Conservation (phyloP, 2,113 vertebrate genomes). For the Tetrax tetrax region DNA sequence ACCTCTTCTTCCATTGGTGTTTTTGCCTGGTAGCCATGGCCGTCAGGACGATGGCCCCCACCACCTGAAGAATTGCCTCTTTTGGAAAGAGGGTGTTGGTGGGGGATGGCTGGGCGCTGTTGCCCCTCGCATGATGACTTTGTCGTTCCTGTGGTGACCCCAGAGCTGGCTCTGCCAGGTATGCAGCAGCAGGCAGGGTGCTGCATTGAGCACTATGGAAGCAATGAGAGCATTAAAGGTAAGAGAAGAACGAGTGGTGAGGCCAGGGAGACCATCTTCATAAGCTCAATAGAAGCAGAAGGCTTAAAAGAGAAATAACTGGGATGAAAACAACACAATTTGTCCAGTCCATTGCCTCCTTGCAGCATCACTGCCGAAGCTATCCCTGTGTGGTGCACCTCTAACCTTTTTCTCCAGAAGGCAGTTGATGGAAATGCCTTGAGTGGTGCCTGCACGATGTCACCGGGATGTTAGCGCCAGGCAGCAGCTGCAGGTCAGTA, state of each 20-base stretch:
- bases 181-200: neutral
- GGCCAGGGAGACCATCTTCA: neutral
- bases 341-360: neutral
- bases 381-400: neutral
- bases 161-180: neutral
- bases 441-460: neutral
- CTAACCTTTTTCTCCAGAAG: neutral
- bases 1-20: neutral
- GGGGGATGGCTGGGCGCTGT: neutral
- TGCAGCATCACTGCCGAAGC: neutral
- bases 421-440: neutral
- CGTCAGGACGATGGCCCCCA: neutral
- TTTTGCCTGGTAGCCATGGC: neutral
- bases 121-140: rapidly evolving
- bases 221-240: neutral
- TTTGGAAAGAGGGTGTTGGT: neutral
- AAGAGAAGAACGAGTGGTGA: neutral
- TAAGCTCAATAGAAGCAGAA: neutral
- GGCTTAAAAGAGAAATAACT: neutral
- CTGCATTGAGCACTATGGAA: neutral
- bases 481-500: neutral
- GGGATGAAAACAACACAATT: neutral
- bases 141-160: neutral
- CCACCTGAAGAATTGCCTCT: rapidly evolving
- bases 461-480: neutral